phyloP scores from a whole-genome alignment of 2,113 vertebrate species.

The Siphamia tubifer region DNA sequence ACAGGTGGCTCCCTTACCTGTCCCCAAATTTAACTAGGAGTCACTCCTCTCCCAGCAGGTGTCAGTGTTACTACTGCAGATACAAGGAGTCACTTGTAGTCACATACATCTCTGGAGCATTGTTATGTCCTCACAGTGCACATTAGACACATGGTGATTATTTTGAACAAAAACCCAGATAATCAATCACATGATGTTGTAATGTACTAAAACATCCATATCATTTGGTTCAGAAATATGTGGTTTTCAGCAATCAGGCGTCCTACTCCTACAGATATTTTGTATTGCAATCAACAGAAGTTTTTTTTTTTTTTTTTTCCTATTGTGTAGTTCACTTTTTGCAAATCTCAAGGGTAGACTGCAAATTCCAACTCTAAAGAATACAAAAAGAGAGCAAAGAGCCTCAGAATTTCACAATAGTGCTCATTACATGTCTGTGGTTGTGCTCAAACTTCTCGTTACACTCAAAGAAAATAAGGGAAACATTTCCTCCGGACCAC shows the following conservation, averaged over 20 bases:
- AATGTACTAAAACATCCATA: no score
- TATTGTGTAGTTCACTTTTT: background rate
- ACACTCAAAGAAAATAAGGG: constrained; percentile 5
- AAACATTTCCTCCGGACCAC: constrained; percentile 18
- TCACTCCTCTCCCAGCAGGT: constrained; percentile 76
- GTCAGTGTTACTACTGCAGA: constrained; percentile 76
- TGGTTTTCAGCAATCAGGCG: no score
- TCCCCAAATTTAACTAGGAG: constrained; percentile 28
- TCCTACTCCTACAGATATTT: no score
- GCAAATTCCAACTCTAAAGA: background rate
- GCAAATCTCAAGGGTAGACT: background rate
- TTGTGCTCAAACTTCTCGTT: constrained; percentile 31
- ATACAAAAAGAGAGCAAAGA: constrained; percentile 3
- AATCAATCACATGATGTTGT: no score
- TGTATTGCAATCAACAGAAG: background rate
- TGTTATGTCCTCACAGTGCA: background rate
- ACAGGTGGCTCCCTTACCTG: constrained; percentile 15
- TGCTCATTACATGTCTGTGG: constrained; percentile 31
- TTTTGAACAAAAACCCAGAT: background rate
- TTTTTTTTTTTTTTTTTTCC: background rate
- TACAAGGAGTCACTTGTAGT: constrained; percentile 25
- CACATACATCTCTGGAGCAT: constrained; percentile 2
- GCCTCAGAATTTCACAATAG: background rate
- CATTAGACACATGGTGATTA: background rate
- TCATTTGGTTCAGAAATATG: no score